Conservation (phyloP, 2,113 vertebrate species). For the Hippolais icterina region DNA sequence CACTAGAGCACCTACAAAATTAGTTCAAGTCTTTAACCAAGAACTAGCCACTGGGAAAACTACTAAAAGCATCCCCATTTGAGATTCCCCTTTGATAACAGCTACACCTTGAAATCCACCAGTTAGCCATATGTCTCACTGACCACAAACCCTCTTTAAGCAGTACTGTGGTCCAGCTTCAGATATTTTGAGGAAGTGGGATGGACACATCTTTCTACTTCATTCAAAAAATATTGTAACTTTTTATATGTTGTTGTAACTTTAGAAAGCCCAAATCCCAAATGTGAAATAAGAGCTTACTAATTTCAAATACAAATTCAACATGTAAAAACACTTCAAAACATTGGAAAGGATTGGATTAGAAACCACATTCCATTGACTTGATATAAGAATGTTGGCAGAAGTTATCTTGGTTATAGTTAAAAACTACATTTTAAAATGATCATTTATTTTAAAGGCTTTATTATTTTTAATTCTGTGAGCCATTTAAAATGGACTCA, state of each 20-base stretch:
- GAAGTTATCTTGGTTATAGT: background rate
- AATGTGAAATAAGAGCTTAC: background rate
- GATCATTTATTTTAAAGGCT: background rate
- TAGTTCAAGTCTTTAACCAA: background rate
- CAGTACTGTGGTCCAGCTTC: background rate
- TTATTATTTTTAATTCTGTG: background rate
- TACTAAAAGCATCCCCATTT: background rate
- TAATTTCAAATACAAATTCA: background rate
- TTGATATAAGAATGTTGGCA: conserved; percentile 24
- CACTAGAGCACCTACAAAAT: background rate
- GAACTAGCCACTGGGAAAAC: background rate
- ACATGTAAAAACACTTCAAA: background rate
- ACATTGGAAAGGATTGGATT: background rate
- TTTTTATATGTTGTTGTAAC: background rate
- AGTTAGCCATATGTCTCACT: background rate
- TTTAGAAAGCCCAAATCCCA: background rate
- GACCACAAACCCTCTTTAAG: background rate
- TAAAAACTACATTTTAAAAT: background rate
- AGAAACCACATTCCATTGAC: background rate
- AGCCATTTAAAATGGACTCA: background rate
- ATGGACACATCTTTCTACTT: background rate
- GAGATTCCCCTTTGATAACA: background rate
- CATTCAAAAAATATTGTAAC: background rate
- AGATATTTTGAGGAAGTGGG: background rate
- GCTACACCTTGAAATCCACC: background rate